These are phyloP conservation scores for Ciconia boyciana DNA, from an alignment of 2,113 vertebrate genomes.

Conservation along the genomic window DNA sequence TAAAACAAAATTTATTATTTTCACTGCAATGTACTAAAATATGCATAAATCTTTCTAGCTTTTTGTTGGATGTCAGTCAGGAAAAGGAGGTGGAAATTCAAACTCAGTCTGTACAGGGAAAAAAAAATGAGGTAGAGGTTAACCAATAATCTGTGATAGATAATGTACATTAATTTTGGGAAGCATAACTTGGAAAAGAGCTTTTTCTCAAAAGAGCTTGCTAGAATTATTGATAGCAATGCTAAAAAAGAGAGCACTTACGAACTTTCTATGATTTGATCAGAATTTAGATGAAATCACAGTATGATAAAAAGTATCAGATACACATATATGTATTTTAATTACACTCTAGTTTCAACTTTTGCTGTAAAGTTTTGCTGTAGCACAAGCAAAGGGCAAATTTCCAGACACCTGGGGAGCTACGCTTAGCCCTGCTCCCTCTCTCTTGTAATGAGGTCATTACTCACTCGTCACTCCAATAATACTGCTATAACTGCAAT, in stretches of 20 bases:
- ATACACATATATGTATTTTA: background rate
- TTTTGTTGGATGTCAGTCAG: slow-evolving; percentile 35
- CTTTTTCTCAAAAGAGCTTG: background rate
- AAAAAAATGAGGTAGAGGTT: background rate
- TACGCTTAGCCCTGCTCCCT: background rate
- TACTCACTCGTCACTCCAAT: background rate
- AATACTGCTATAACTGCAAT: background rate
- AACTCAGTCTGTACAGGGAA: background rate
- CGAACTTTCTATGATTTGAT: background rate
- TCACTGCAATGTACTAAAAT: background rate
- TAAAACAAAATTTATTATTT: slow-evolving; percentile 21
- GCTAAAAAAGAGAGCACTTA: background rate
- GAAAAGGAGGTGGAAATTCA: slow-evolving; percentile 41
- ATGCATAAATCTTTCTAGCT: background rate
- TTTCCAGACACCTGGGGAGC: slow-evolving; percentile 22
- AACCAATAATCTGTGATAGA: background rate
- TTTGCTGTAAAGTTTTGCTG: background rate
- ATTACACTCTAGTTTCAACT: background rate
- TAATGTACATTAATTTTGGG: background rate
- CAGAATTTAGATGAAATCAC: background rate
- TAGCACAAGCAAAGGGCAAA: slow-evolving; percentile 5
- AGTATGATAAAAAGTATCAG: background rate
- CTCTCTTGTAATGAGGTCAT: background rate
- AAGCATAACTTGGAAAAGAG: background rate
- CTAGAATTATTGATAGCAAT: background rate